phyloP scores from a whole-genome alignment of 2,888 invertebrate species.

The Morpho achilles region DNA sequence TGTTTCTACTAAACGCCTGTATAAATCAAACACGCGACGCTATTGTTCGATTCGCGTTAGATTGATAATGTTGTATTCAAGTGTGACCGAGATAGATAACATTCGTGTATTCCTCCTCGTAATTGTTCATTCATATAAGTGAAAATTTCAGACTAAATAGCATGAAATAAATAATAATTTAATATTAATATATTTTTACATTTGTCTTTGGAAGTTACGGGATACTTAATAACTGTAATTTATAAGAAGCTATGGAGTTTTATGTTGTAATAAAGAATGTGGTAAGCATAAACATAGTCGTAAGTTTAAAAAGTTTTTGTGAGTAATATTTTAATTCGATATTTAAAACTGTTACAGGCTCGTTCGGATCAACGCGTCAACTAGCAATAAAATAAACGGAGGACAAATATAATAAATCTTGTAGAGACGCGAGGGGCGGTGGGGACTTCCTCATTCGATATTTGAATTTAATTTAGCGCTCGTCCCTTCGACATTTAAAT shows the following conservation, averaged over 20 bases:
- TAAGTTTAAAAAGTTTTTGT: no score
- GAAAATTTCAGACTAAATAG: constrained; percentile 27
- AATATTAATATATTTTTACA: no score
- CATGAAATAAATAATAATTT: neutral
- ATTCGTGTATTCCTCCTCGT: constrained; percentile 68
- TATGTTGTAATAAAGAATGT: neutral
- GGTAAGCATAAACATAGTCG: no score
- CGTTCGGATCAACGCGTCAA: constrained; percentile 42
- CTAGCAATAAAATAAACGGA: constrained; percentile 77
- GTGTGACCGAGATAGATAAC: constrained; percentile 75
- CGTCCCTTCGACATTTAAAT: constrained; percentile 50
- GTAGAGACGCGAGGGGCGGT: constrained; percentile 64
- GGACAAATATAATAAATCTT: constrained; percentile 79
- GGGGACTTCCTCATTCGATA: constrained; percentile 76
- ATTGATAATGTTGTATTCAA: constrained; percentile 75
- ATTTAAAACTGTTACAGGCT: constrained; percentile 25
- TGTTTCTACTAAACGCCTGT: constrained; percentile 78
- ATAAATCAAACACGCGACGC: constrained; percentile 78
- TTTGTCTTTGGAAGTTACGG: no score
- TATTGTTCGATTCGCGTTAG: constrained; percentile 78
- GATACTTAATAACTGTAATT: no score
- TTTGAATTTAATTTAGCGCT: constrained; percentile 78
- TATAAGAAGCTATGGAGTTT: neutral
- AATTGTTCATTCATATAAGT: constrained; percentile 35
- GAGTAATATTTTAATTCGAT: constrained; percentile 8